These are phyloP conservation scores for Melanchra persicariae DNA, from an alignment of 2,888 invertebrate genomes.

Conservation along the genomic window DNA sequence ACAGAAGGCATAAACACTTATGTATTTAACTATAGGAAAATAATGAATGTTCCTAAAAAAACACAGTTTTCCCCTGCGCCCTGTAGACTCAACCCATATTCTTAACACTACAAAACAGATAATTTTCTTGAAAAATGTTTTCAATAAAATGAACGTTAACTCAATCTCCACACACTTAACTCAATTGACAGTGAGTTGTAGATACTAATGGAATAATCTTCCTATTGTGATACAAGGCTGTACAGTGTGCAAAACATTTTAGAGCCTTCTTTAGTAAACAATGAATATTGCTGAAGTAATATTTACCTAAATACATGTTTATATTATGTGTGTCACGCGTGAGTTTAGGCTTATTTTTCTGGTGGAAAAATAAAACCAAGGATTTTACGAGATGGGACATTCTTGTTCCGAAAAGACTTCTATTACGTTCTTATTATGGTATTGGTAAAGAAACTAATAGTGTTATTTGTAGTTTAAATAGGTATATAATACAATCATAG, in stretches of 20 bases:
- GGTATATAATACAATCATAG: background rate
- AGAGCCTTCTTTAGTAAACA: slow-evolving; percentile 24
- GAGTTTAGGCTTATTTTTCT: slow-evolving; percentile 5
- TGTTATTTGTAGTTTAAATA: slow-evolving; percentile 3
- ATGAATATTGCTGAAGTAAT: slow-evolving; percentile 33
- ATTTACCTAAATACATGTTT: slow-evolving; percentile 32
- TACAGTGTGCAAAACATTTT: slow-evolving; percentile 30
- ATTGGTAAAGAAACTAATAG: slow-evolving; percentile 1
- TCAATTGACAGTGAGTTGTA: slow-evolving; percentile 52
- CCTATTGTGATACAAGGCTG: slow-evolving; percentile 52
- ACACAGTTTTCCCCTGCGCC: too few species aligned
- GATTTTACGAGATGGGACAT: background rate
- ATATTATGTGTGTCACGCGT: background rate
- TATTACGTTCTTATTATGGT: background rate
- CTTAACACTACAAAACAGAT: background rate
- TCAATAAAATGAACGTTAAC: slow-evolving; percentile 32
- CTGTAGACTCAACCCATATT: too few species aligned
- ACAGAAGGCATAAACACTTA: too few species aligned
- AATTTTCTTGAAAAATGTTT: slow-evolving; percentile 28
- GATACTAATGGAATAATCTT: slow-evolving; percentile 62
- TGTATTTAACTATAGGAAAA: too few species aligned
- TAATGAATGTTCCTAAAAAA: too few species aligned
- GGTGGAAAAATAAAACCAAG: background rate
- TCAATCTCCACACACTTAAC: slow-evolving; percentile 45
- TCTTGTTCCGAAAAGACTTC: background rate